phyloP scores from a whole-genome alignment of 2,113 vertebrate genomes.

The Eretmochelys imbricata region DNA sequence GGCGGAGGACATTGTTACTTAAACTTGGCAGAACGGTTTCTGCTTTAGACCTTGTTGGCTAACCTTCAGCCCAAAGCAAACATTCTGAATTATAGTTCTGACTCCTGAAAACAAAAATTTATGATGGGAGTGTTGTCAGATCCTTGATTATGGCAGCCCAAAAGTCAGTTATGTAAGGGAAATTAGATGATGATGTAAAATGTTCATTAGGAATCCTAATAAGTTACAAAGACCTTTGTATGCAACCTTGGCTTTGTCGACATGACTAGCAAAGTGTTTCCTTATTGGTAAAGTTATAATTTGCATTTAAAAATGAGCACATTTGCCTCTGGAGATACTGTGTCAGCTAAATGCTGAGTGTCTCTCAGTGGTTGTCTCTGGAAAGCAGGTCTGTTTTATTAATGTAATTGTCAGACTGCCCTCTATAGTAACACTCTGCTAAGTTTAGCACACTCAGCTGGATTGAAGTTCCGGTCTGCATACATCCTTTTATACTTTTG shows the following conservation, averaged over 20 bases:
- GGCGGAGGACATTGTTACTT: slow-evolving; percentile 6
- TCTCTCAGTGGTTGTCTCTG: slow-evolving; percentile 29
- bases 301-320: slow-evolving; percentile 30
- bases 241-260: not conserved
- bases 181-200: slow-evolving; percentile 36
- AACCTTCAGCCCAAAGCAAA: not conserved
- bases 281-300: not conserved
- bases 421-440: not conserved
- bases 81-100: slow-evolving; percentile 1
- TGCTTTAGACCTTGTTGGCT: not conserved
- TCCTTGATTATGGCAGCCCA: not conserved
- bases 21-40: not conserved
- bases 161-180: not conserved
- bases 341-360: not conserved
- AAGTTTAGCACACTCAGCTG: not conserved
- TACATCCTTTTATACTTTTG: not conserved
- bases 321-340: slow-evolving; percentile 51
- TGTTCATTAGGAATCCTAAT: not conserved
- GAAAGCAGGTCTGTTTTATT: slow-evolving; percentile 29
- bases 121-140: not conserved
- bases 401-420: not conserved
- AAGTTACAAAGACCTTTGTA: fast-evolving
- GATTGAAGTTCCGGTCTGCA: not conserved
- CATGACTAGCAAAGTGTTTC: slow-evolving; percentile 18
- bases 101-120: slow-evolving; percentile 32